Percentiles rank a stretch among this genome's conserved stretches.
These are phyloP conservation scores for Neolamprologus modestus DNA, from an alignment of 2,113 vertebrate genomes.

Conservation along the genomic window DNA sequence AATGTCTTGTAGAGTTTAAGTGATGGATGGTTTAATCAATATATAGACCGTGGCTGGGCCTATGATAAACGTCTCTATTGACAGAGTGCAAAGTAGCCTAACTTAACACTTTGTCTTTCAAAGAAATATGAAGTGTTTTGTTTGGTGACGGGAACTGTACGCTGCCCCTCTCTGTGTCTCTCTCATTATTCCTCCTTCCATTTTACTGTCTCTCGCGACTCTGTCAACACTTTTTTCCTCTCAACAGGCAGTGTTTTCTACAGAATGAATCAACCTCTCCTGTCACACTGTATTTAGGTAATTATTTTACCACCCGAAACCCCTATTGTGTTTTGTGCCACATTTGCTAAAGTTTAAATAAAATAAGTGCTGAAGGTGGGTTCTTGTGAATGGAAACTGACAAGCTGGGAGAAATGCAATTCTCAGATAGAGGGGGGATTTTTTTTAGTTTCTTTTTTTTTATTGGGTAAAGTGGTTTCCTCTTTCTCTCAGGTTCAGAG, in stretches of 20 bases:
- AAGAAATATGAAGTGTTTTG: slow-evolving; percentile 57
- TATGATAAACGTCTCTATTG: slow-evolving; percentile 63
- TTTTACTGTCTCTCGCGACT: not conserved
- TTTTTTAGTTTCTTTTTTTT: not conserved
- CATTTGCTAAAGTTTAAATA: slow-evolving; percentile 34
- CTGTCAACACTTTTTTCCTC: slow-evolving; percentile 19
- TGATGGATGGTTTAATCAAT: slow-evolving; percentile 79
- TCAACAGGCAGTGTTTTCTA: slow-evolving; percentile 10
- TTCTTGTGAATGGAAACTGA: slow-evolving; percentile 24
- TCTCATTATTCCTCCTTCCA: not conserved
- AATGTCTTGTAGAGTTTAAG: slow-evolving; percentile 78
- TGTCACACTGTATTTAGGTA: slow-evolving; percentile 42
- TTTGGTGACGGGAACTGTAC: slow-evolving; percentile 18
- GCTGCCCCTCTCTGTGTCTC: not conserved
- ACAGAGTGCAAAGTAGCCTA: slow-evolving; percentile 58
- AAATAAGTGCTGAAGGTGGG: slow-evolving; percentile 10
- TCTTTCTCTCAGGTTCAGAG: not conserved
- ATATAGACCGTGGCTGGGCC: slow-evolving; percentile 59
- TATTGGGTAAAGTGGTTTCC: slow-evolving; percentile 7
- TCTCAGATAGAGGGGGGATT: not conserved
- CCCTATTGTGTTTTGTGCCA: slow-evolving; percentile 19
- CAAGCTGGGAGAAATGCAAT: slow-evolving; percentile 11
- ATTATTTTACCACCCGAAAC: slow-evolving; percentile 39
- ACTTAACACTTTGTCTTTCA: slow-evolving; percentile 65
- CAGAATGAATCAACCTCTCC: slow-evolving; percentile 21